A percentile compares a stretch with the other conserved stretches of the same genome.
Conservation (phyloP, 2,888 invertebrate genomes). For the Amphiduros pacificus region DNA sequence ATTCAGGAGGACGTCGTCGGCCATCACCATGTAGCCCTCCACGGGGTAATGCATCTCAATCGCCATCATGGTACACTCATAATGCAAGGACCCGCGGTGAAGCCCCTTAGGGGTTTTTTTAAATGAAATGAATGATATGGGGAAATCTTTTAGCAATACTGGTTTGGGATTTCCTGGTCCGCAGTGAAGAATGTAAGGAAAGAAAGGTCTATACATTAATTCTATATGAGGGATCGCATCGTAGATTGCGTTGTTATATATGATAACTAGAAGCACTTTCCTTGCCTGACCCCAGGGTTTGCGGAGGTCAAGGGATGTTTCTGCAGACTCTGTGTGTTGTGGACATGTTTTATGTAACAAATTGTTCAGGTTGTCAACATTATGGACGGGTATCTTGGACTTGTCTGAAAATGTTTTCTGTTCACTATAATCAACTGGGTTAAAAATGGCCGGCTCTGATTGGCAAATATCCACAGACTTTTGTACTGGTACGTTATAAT, state of each 20-base stretch:
- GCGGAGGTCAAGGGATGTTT: too few species aligned
- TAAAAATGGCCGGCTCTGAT: too few species aligned
- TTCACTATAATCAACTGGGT: too few species aligned
- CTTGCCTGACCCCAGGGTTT: conserved; percentile 16
- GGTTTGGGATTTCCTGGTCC: conserved; percentile 25
- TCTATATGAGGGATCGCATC: conserved; percentile 30
- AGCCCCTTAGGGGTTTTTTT: conserved; percentile 16
- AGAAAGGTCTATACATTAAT: conserved; percentile 28
- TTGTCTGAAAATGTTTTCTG: too few species aligned
- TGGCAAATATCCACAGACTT: too few species aligned
- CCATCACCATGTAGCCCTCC: conserved; percentile 26
- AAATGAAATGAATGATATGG: conserved; percentile 25
- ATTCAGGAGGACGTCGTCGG: conserved; percentile 28
- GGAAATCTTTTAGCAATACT: background rate
- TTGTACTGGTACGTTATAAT: too few species aligned
- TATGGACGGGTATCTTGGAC: too few species aligned
- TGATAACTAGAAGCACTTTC: conserved; percentile 24
- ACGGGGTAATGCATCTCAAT: conserved; percentile 20
- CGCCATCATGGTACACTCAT: conserved; percentile 25
- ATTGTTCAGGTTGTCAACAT: too few species aligned
- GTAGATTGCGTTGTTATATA: conserved; percentile 29
- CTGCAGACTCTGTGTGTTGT: too few species aligned
- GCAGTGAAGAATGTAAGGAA: conserved; percentile 31
- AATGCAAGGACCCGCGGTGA: conserved; percentile 27
- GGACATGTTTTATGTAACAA: too few species aligned